Evolutionary conservation across 2,113 vertebrate species (phyloP).

Genomic region (Hippocampus mohnikei): DNA sequence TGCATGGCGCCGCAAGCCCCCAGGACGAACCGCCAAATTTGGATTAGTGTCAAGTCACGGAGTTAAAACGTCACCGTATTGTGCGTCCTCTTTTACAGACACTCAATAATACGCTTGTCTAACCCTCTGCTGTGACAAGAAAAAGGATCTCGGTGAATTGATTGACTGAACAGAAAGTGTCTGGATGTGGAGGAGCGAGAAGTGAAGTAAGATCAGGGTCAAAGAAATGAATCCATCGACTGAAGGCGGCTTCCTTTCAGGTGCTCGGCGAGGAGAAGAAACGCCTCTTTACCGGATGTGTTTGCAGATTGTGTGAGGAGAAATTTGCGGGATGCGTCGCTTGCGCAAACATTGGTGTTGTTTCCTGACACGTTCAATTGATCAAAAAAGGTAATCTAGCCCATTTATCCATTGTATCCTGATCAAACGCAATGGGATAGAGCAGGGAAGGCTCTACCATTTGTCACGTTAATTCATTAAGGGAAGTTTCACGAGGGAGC

Average conservation of each 20-base stretch:
- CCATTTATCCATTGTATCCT: neutral
- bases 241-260: constrained; percentile 12
- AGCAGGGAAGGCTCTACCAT: neutral
- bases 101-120: constrained; percentile 29
- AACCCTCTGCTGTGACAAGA: constrained; percentile 14
- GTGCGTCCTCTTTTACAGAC: neutral
- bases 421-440: neutral
- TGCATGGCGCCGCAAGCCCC: neutral
- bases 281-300: neutral
- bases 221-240: constrained; percentile 3
- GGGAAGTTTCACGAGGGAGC: neutral
- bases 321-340: neutral
- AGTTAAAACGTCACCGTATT: neutral
- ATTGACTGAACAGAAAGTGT: neutral
- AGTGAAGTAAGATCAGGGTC: constrained; percentile 6
- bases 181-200: neutral
- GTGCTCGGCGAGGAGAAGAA: constrained; percentile 6
- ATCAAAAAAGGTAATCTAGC: neutral
- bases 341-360: neutral
- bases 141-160: constrained; percentile 19
- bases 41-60: neutral
- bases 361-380: neutral
- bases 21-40: neutral
- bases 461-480: neutral
- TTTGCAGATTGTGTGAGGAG: neutral